Evolutionary conservation across 2,113 vertebrate genomes (phyloP).

Genomic region (Nerophis ophidion): DNA sequence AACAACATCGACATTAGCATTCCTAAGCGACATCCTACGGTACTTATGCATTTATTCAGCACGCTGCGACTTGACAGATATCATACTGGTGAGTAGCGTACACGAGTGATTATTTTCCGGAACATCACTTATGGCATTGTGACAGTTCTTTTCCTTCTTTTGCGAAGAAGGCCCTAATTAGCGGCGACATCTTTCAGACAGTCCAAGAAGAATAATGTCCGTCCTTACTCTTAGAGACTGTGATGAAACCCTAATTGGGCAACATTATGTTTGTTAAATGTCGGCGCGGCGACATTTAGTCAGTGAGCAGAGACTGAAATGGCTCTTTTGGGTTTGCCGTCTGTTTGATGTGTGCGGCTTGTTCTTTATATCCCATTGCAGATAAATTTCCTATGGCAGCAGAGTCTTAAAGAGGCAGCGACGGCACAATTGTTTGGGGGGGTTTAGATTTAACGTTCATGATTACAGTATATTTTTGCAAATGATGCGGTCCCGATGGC

Average conservation of each 20-base stretch:
- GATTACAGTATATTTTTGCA: too few relatives aligned
- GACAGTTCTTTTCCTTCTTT: constrained; percentile 18
- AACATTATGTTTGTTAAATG: constrained; percentile 8
- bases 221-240: background rate
- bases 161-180: constrained; percentile 9
- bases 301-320: constrained; percentile 19
- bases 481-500: too few relatives aligned
- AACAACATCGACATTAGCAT: constrained; percentile 11
- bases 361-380: background rate
- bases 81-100: constrained; percentile 40
- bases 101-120: constrained; percentile 39
- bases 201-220: constrained; percentile 4
- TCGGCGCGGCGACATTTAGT: background rate
- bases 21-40: constrained; percentile 25
- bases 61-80: constrained; percentile 26
- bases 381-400: constrained; percentile 9
- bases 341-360: constrained; percentile 48
- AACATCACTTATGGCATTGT: constrained; percentile 15
- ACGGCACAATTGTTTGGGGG: too few relatives aligned
- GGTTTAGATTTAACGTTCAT: too few relatives aligned
- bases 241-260: background rate
- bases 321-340: constrained; percentile 27
- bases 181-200: constrained; percentile 8
- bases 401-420: too few relatives aligned
- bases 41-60: constrained; percentile 33